Evolutionary conservation across 1,140 invertebrate genomes (phyloP).

Genomic region (Chlorops oryzae): DNA sequence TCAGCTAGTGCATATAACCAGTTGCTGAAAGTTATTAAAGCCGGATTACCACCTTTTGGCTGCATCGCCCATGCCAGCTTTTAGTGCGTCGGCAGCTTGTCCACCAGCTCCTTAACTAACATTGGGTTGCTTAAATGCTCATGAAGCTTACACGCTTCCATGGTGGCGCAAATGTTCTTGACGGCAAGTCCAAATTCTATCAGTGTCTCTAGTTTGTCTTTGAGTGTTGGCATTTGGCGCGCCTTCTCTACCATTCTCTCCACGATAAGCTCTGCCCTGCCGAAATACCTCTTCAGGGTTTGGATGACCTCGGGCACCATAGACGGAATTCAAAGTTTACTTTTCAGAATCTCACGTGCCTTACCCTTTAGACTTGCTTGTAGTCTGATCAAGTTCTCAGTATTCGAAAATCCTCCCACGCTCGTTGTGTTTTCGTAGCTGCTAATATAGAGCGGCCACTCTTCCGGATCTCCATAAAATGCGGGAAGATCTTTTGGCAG

Average conservation of each 20-base stretch:
- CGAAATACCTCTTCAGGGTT: conserved; percentile 7
- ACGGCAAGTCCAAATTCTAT: conserved; percentile 7
- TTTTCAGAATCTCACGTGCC: conserved; percentile 3
- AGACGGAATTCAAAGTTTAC: neutral
- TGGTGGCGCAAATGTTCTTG: conserved; percentile 6
- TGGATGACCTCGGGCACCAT: conserved; percentile 8
- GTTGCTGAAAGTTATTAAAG: no score
- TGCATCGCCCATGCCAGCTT: conserved; percentile 8
- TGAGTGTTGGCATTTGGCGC: neutral
- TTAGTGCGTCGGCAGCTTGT: conserved; percentile 7
- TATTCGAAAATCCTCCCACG: no score
- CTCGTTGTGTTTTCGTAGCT: conserved; percentile 4
- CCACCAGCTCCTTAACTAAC: conserved; percentile 2
- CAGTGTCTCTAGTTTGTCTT: conserved; percentile 6
- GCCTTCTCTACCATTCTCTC: conserved; percentile 2
- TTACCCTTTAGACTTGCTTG: neutral
- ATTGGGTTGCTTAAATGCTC: conserved; percentile 6
- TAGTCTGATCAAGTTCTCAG: no score
- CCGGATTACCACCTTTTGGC: neutral
- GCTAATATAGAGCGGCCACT: conserved; percentile 10
- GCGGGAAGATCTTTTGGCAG: neutral
- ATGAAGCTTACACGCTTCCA: conserved; percentile 6
- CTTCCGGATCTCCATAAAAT: conserved; percentile 11
- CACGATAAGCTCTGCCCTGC: conserved; percentile 3
- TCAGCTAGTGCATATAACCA: no score